Base-by-base conservation (phyloP, 1,140 invertebrate species). In the Drosophila auraria region DNA sequence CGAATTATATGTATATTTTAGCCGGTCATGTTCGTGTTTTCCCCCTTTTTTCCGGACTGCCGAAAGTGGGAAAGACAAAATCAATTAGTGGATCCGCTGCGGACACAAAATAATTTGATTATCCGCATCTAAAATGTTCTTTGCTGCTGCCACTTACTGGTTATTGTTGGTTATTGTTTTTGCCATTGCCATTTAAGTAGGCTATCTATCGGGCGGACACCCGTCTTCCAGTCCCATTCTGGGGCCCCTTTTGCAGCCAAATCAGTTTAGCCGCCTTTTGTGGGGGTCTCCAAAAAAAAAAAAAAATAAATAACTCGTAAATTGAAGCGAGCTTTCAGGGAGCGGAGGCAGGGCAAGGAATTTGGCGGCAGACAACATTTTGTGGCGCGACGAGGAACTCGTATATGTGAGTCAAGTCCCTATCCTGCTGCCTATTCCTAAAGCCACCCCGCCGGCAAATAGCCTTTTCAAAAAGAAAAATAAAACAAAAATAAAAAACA, bases 51-150 rank as follows among this genome's bases (percentile, higher is more conserved):
- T 33, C 15, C 38, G 20, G 27, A 23, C 54, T 15, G 5, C 9
- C 20, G 12, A 23, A 17, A n/a, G 60, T 33, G 62, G 44, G 0
- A 49, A 47, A 72, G 65, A 72, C 68, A 72, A 72, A 72, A 72
- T 72, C 69, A 72, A 72, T 72, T 72, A 72, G 69, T 56, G 69
- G 64, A 57, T 71, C 30, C 68, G 49, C 12, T 70, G 68, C 65
- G 40, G 25, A 12, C n/a, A 6, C 8, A 45, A 63, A 61, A 42
- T 17, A 36, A 57, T 61, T 61, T 62, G 7, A 57, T 57, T 57
- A 57, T 57, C 54, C 36, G 54, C 54, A 57, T 40, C 54, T 40
- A 40, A 56, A 56, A 40, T 56, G 54, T 33, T n/a, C 54, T 40
- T 9, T 42, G 40, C 40, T 42, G 40, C 40, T 42, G 40, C 15